Evolutionary conservation across 2,113 vertebrate genomes (phyloP).

Genomic region (Nesogale talazaci): DNA sequence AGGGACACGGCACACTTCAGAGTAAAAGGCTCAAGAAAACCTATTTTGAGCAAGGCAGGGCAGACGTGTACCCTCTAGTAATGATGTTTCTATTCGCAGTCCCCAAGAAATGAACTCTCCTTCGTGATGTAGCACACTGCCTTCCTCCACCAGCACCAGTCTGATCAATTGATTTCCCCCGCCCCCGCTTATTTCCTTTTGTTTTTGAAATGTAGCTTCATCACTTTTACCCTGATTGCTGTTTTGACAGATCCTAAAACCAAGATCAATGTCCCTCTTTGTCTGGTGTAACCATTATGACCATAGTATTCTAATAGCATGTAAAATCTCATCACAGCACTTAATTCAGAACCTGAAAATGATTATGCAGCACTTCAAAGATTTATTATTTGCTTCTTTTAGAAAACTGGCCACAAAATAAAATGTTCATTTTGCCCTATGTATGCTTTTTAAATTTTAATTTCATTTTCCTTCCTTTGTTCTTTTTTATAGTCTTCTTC

Average conservation of each 20-base stretch:
- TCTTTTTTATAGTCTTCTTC: neutral
- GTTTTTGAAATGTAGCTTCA: conserved; percentile 16
- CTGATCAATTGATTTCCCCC: neutral
- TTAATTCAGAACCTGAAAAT: conserved; percentile 14
- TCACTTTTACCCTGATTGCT: conserved; percentile 13
- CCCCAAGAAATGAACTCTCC: neutral
- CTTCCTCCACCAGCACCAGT: neutral
- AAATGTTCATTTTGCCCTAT: neutral
- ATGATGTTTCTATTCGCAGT: conserved; percentile 42
- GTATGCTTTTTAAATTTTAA: neutral
- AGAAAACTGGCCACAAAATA: neutral
- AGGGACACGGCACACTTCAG: conserved; percentile 2
- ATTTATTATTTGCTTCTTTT: conserved; percentile 13
- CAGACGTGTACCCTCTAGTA: neutral
- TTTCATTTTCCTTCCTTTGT: neutral
- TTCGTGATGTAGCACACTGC: neutral
- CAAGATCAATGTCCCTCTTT: neutral
- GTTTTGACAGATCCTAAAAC: conserved; percentile 17
- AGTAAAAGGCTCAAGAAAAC: conserved; percentile 43
- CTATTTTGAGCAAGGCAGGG: conserved; percentile 45
- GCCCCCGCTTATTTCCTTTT: conserved; percentile 12
- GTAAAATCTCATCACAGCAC: neutral
- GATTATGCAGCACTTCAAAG: neutral
- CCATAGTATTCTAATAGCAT: neutral
- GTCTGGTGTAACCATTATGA: neutral